A percentile compares a stretch with the other conserved stretches of the same genome.
These are phyloP conservation scores for Temnopleurus reevesii DNA, from an alignment of 53 echinoderm and acorn worm species.

Conservation along the genomic window DNA sequence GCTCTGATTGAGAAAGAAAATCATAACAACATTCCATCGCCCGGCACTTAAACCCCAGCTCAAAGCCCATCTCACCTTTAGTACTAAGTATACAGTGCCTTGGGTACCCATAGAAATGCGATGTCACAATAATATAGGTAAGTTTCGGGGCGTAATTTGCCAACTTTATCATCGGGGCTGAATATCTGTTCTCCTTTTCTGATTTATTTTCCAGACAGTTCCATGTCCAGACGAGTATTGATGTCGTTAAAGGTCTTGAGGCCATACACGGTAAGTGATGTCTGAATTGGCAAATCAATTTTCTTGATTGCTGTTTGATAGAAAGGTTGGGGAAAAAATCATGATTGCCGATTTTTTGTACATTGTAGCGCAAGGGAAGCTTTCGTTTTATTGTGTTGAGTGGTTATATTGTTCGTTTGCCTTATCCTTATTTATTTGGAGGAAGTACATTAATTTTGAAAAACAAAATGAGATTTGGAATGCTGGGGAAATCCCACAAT, in stretches of 20 bases:
- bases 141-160: slow-evolving; percentile 23
- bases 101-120: not conserved
- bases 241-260: not conserved
- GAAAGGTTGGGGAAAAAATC: not conserved
- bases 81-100: not conserved
- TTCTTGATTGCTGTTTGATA: slow-evolving; percentile 7
- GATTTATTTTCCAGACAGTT: slow-evolving; percentile 9
- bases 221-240: not conserved
- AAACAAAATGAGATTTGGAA: too few species aligned
- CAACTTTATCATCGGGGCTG: not conserved
- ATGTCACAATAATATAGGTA: not conserved
- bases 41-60: not conserved
- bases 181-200: not conserved
- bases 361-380: too few species aligned
- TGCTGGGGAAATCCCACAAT: too few species aligned
- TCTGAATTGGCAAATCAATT: not conserved
- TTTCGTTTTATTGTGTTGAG: too few species aligned
- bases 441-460: too few species aligned
- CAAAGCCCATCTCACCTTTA: not conserved
- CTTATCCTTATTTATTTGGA: too few species aligned
- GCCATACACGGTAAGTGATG: not conserved
- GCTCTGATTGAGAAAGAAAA: not conserved
- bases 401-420: too few species aligned
- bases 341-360: too few species aligned
- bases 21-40: not conserved